A percentile compares a stretch with the other conserved stretches of the same genome.
These are phyloP conservation scores for Cynaeus angustus DNA, from an alignment of 2,888 invertebrate genomes.

Conservation along the genomic window DNA sequence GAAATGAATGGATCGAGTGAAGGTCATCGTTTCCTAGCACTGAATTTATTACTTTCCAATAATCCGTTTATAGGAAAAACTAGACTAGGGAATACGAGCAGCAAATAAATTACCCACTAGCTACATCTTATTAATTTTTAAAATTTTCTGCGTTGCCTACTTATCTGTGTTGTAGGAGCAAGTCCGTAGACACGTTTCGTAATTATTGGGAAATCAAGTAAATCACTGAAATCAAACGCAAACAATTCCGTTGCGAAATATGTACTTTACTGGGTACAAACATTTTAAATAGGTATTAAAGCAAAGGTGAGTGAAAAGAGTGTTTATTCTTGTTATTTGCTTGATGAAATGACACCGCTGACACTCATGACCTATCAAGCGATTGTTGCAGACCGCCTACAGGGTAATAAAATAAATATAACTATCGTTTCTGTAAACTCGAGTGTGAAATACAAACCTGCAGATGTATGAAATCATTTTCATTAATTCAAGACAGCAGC, in stretches of 20 bases:
- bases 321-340: conserved; percentile 8
- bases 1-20: conserved; percentile 8
- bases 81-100: no score
- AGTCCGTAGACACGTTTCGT: no score
- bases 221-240: conserved; percentile 20
- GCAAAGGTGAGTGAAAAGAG: conserved; percentile 15
- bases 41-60: conserved; percentile 3
- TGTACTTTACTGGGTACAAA: conserved; percentile 16
- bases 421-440: neutral
- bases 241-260: conserved; percentile 26
- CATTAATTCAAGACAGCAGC: conserved; percentile 34
- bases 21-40: conserved; percentile 26
- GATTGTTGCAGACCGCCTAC: neutral
- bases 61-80: no score
- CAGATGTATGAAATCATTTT: conserved; percentile 26
- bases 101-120: no score
- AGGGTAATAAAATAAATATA: neutral
- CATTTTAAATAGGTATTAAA: conserved; percentile 17
- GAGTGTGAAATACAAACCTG: neutral
- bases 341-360: conserved; percentile 15
- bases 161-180: no score
- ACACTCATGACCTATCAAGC: neutral
- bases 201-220: conserved; percentile 11
- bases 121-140: no score
- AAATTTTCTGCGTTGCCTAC: no score